Percentiles rank a stretch among this genome's conserved stretches.
These are phyloP conservation scores for Hydropsyche tenuis DNA, from an alignment of 1,140 invertebrate genomes.

Conservation along the genomic window DNA sequence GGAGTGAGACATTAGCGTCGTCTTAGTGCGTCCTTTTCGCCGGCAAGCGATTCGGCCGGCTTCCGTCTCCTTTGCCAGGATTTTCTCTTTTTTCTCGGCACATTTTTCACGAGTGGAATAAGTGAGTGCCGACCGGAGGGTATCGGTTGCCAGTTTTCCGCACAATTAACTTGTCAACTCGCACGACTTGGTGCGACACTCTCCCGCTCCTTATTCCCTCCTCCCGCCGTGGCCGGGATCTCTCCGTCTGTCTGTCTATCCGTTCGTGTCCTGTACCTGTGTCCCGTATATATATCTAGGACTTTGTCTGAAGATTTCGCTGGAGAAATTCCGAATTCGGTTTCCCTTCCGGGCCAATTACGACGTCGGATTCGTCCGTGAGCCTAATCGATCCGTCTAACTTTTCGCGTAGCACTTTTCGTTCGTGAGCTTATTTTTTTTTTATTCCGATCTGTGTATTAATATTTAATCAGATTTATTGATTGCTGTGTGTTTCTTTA, in stretches of 20 bases:
- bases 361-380: background rate
- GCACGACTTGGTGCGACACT: conserved; percentile 40
- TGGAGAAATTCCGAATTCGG: background rate
- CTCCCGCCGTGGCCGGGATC: background rate
- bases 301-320: background rate
- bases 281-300: too few species aligned
- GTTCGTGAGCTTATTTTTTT: too few species aligned
- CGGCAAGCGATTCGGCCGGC: background rate
- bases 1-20: conserved; percentile 39
- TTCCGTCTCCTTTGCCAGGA: background rate
- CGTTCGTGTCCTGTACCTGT: background rate
- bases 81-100: conserved; percentile 20
- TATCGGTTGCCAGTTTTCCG: conserved; percentile 45
- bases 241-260: background rate
- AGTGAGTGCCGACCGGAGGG: conserved; percentile 43
- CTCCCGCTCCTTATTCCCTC: background rate
- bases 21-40: background rate
- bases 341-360: background rate
- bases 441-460: too few species aligned
- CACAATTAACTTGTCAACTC: conserved; percentile 45
- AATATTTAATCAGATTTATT: too few species aligned
- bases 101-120: conserved; percentile 41
- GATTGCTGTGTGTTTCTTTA: too few species aligned
- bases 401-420: too few species aligned
- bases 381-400: too few species aligned